Evolutionary conservation across 2,113 vertebrate genomes (phyloP), one percentile per base, ranked within the genome.

Genomic region (Cromileptes altivelis): DNA sequence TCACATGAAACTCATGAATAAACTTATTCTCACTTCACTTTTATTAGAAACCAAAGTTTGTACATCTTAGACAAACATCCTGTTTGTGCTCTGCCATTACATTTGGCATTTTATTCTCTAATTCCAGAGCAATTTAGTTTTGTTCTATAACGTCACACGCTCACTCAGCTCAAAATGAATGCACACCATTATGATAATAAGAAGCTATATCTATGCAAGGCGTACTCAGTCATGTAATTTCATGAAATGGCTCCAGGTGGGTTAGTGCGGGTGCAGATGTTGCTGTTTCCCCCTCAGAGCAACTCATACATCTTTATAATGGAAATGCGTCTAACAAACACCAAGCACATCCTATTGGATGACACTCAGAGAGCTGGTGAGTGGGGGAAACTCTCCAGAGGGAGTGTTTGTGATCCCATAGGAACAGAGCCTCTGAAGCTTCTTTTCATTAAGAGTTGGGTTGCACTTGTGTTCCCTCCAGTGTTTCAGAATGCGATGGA

Each of bases 161-260:
- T 72, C 25, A 25, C 45, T 61, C 27, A 57, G 30, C 50, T 79
- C 4, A 50, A 83, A 84, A 37, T 4, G 12, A 23, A n/a, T 6
- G 2, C n/a, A 27, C 15, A 40, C 10, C 33, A 47, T 47, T 53
- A 50, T 55, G 30, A 60, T 33, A 18, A 33, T 75, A 27, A 55
- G 61, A 68, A 42, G 21, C 21, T 18, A 7, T 33, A 49, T 78
- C 37, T 45, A 40, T 72, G 70, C 71, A 25, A 56, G 11, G 25
- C 6, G 0, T 14, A 23, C 33, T 67, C 4, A 7, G 45, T 0
- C 11, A 23, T 57, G 27, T 58, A 0, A 78, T 87, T 72, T 80
- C 47, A 71, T 70, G 33, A 81, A 90, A 80, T 70, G 4, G 42
- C 45, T 86, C 62, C 47, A 80, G 69, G 70, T 67, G 81, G 27